A percentile compares a stretch with the other conserved stretches of the same genome.
phyloP scores from a whole-genome alignment of 1,140 invertebrate genomes.

The Triops longicaudatus region DNA sequence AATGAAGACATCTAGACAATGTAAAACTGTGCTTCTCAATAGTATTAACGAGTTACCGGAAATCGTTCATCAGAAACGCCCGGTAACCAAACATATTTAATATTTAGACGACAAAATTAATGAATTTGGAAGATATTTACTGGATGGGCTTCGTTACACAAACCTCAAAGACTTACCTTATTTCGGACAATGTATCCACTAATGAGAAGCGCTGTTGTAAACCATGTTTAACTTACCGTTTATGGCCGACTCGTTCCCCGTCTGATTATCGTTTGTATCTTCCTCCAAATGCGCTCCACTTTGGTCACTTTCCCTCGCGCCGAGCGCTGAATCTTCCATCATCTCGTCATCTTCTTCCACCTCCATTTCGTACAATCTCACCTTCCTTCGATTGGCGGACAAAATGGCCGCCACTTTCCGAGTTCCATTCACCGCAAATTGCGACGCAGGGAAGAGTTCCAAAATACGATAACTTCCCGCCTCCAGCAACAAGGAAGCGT shows the following conservation, averaged over 20 bases:
- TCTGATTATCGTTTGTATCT: neutral
- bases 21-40: too few relatives aligned
- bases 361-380: constrained; percentile 84
- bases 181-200: too few relatives aligned
- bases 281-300: constrained; percentile 24
- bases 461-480: constrained; percentile 42
- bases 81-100: too few relatives aligned
- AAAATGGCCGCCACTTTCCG: constrained; percentile 80
- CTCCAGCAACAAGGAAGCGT: constrained; percentile 35
- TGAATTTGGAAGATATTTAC: too few relatives aligned
- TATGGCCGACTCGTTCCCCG: neutral
- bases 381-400: constrained; percentile 65
- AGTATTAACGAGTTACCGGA: too few relatives aligned
- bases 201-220: too few relatives aligned
- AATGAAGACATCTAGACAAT: too few relatives aligned
- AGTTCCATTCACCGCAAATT: constrained; percentile 73
- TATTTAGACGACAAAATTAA: too few relatives aligned
- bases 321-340: constrained; percentile 45
- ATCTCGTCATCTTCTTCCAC: constrained; percentile 71
- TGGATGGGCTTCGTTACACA: too few relatives aligned
- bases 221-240: neutral
- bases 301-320: constrained; percentile 32
- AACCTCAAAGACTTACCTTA: too few relatives aligned
- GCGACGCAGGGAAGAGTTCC: constrained; percentile 61
- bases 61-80: too few relatives aligned